Base-by-base conservation (phyloP, 2,888 invertebrate species). In the Ferrisia virgata region DNA sequence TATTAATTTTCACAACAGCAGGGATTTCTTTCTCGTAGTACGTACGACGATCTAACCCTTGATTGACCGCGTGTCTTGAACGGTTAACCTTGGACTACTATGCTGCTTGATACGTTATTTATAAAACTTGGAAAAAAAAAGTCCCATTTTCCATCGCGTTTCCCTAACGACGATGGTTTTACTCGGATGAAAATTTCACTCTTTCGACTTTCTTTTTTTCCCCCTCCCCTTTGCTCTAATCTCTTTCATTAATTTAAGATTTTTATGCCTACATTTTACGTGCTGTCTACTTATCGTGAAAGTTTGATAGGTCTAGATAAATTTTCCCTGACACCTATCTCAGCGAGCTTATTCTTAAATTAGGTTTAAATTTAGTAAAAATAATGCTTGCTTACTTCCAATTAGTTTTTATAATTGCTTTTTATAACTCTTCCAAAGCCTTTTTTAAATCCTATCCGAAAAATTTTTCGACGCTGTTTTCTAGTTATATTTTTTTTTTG, bases 51-150 rank as follows among this genome's bases (percentile, higher is more conserved):
- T n/a, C 18, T 22, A 53, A 36, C 31, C 31, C 31, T 33, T 15
- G 36, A n/a, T 22, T 13, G 8, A 76, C 53, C 22, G n/a, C n/a
- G 69, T 69, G 33, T 31, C 18, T 76, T 76, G 18, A 22, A 36
- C 36, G 18, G 4, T 53, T 76, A 76, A 36, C 72, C 72, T 76
- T 76, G 72, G 36, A 76, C 36, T n/a, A n/a, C n/a, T n/a, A n/a
- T n/a, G n/a, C n/a, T 8, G 72, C 15, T 25, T 36, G 72, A 76
- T 76, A 36, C 72, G 72, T 76, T 36, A 76, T 76, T 76, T 76
- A 36, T 76, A 36, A 76, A 76, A 76, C 72, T 76, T n/a, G n/a
- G n/a, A n/a, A 6, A 36, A 33, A 2, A 9, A 18, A 76, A 76
- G 18, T 76, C 64, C 64, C 9, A 28, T 15, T 8, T 28, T 28